Percentiles rank a stretch among this genome's conserved stretches.
Evolutionary conservation across 2,113 vertebrate species (phyloP).

Genomic region (Syngnathus scovelli): DNA sequence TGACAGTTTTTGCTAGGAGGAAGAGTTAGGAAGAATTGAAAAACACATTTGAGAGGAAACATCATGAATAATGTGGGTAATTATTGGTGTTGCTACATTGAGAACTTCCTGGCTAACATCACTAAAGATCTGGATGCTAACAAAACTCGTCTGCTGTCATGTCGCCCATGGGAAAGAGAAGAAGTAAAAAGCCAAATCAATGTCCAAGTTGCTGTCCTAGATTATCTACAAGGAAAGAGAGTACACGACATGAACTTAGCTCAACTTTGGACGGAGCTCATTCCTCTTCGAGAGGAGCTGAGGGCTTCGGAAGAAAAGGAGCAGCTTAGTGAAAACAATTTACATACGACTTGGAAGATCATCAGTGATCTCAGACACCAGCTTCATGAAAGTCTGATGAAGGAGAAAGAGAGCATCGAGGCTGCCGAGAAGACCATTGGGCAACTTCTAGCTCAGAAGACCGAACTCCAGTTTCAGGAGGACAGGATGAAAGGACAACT

Average conservation of each 20-base stretch:
- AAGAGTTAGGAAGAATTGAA: not conserved
- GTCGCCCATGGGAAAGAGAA: not conserved
- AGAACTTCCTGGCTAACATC: not conserved
- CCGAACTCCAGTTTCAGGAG: not conserved
- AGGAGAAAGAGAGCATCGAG: not conserved
- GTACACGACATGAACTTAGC: not conserved
- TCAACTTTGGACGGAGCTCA: not conserved
- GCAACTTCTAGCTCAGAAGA: not conserved
- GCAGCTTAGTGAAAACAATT: not conserved
- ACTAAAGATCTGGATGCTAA: not conserved
- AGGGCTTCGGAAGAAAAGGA: conserved; percentile 2
- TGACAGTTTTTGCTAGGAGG: not conserved
- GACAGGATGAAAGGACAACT: conserved; percentile 1
- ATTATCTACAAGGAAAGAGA: not conserved
- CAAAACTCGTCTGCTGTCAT: not conserved
- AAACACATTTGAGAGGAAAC: not conserved
- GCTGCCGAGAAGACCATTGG: not conserved
- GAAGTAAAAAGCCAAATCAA: not conserved
- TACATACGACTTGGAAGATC: not conserved
- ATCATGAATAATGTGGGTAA: not conserved
- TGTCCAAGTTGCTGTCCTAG: not conserved
- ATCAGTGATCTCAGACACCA: not conserved
- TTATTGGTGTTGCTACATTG: not conserved
- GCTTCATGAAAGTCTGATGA: not conserved
- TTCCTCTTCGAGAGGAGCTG: conserved; percentile 2